These are phyloP conservation scores for Lasioglossum oenotherae DNA, from an alignment of 2,888 invertebrate genomes.

Conservation along the genomic window DNA sequence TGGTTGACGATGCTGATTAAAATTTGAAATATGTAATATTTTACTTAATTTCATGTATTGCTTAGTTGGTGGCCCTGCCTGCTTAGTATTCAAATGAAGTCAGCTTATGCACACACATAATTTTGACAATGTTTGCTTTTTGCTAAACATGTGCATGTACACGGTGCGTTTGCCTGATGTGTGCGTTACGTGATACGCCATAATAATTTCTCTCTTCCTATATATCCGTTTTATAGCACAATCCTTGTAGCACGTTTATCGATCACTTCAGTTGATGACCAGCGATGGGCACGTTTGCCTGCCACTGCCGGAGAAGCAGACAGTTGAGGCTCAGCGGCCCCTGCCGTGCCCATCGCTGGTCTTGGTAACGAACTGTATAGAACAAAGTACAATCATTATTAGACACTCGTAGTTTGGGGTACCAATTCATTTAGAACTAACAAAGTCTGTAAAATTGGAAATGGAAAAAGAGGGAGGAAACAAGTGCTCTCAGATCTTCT, in stretches of 20 bases:
- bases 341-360: too few species aligned
- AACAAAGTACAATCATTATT: neutral
- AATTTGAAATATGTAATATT: constrained; percentile 20
- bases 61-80: constrained; percentile 25
- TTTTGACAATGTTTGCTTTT: constrained; percentile 4
- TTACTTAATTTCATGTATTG: constrained; percentile 28
- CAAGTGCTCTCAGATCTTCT: neutral
- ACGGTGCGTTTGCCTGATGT: neutral
- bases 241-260: neutral
- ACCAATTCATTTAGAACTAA: neutral
- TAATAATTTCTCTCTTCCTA: neutral
- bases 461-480: constrained; percentile 12
- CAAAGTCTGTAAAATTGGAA: neutral
- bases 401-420: neutral
- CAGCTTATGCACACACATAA: neutral
- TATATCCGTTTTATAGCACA: neutral
- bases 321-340: too few species aligned
- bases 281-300: too few species aligned
- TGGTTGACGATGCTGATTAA: neutral
- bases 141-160: constrained; percentile 2
- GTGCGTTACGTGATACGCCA: neutral
- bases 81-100: neutral
- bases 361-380: too few species aligned
- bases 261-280: neutral
- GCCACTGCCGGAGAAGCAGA: too few species aligned